Percentiles rank a stretch among this genome's conserved stretches.
Conservation (phyloP, 2,113 vertebrate species). For the Myxocyprinus asiaticus region DNA sequence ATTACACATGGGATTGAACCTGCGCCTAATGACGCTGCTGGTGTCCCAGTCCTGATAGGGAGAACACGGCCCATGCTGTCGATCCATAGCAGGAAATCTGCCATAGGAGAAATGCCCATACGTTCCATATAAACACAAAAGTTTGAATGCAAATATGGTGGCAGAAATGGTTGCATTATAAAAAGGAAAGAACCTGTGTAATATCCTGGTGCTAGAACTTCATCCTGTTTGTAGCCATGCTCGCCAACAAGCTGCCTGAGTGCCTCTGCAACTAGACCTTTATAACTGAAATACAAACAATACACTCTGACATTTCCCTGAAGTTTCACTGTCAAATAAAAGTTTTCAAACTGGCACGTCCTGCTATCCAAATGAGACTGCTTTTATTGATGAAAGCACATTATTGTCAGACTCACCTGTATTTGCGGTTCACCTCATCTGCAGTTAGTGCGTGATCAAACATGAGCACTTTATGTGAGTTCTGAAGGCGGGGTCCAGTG, state of each 20-base stretch:
- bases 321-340: neutral
- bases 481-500: slow-evolving; percentile 84
- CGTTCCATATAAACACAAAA: no score
- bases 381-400: no score
- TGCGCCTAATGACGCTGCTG: slow-evolving; percentile 60
- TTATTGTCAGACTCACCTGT: slow-evolving; percentile 74
- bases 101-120: neutral
- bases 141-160: no score
- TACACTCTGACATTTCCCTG: neutral
- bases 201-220: slow-evolving; percentile 87
- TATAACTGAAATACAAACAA: slow-evolving; percentile 77
- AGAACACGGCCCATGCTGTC: slow-evolving; percentile 80
- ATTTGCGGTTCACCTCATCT: slow-evolving; percentile 88
- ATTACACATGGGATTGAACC: slow-evolving; percentile 51
- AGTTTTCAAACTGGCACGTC: neutral
- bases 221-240: slow-evolving; percentile 84
- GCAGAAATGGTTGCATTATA: neutral
- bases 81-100: slow-evolving; percentile 89
- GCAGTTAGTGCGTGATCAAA: slow-evolving; percentile 89
- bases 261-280: slow-evolving; percentile 88
- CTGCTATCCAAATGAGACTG: neutral
- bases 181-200: slow-evolving; percentile 78
- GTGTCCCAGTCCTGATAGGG: slow-evolving; percentile 68
- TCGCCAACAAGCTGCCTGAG: slow-evolving; percentile 88
- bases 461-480: slow-evolving; percentile 85